Base-by-base conservation (phyloP, 2,113 vertebrate genomes). In the Phyllopteryx taeniolatus region DNA sequence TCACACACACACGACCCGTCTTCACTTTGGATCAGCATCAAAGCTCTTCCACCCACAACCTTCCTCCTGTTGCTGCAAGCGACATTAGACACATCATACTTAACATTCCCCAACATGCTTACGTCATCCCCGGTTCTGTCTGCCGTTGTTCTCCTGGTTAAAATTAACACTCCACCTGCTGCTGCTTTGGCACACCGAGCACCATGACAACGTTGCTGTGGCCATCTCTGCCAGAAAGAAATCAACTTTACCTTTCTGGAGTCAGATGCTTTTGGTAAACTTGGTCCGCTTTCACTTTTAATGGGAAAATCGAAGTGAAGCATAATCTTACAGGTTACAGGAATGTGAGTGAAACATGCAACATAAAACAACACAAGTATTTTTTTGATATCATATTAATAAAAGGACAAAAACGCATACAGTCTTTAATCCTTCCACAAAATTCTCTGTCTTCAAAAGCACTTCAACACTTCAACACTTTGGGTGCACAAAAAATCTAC, bases 11-110 rank as follows among this genome's bases (percentile, higher is more conserved):
- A 59, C 4, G 42, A 20, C 62, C 72, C 70, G 65, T 71, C 70
- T 75, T 89, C 84, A 71, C 79, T 83, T 63, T 86, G 79, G 80
- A 88, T 85, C 71, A 83, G 78, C 82, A 85, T 86, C 83, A 89
- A 83, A 87, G 84, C 69, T 77, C 68, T 22, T 67, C 75, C 76
- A 71, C 81, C 74, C 71, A 63, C 70, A 57, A 33, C 75, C 7
- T 4, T 56, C 68, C 74, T 75, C 76, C 73, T 80, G 71, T 76
- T 79, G 75, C 83, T 77, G 70, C 67, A 2, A 80, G 83, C 70
- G 35, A 63, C 62, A 65, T 22, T 72, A 67, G 10, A 42, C 17
- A 31, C 73, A 67, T 71, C 83, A 68, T 72, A 33, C 73, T 79
- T 68, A 78, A 72, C 76, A 73, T 79, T 60, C 65, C 44, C 46